These are phyloP conservation scores for Perodicticus potto DNA, from an alignment of 2,797 vertebrate genomes.

Conservation along the genomic window DNA sequence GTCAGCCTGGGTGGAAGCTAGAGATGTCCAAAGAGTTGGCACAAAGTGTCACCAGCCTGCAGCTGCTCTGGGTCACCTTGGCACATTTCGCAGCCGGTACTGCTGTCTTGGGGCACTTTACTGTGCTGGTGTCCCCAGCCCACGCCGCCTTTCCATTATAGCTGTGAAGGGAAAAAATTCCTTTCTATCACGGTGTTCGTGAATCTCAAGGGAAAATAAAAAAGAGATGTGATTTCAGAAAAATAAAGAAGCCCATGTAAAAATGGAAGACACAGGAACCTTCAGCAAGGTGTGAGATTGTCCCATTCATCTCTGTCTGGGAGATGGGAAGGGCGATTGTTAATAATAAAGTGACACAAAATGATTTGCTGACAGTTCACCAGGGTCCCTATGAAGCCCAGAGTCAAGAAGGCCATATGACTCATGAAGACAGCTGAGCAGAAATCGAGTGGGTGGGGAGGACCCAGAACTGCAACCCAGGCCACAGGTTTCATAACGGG, in stretches of 20 bases:
- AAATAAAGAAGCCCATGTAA: slow-evolving; percentile 59
- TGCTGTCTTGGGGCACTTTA: neutral
- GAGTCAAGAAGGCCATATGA: slow-evolving; percentile 11
- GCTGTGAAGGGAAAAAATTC: neutral
- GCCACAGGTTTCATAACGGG: neutral
- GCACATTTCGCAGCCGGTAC: neutral
- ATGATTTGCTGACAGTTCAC: slow-evolving; percentile 30
- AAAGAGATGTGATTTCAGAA: slow-evolving; percentile 49
- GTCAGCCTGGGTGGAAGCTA: neutral
- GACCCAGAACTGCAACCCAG: neutral
- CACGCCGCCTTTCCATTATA: neutral
- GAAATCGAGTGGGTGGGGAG: neutral
- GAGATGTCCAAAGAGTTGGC: neutral
- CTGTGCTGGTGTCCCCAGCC: neutral
- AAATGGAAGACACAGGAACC: slow-evolving; percentile 42
- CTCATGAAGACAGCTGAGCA: neutral
- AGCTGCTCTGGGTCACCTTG: neutral
- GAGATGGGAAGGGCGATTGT: neutral
- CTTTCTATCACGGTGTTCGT: slow-evolving; percentile 27
- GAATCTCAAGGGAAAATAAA: slow-evolving; percentile 24
- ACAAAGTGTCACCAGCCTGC: neutral
- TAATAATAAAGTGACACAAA: neutral
- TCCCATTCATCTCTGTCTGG: slow-evolving; percentile 16
- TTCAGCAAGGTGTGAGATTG: slow-evolving; percentile 27
- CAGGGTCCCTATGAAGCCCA: neutral